A percentile compares a stretch with the other conserved stretches of the same genome.
These are phyloP conservation scores for Caenorhabditis becei DNA, from an alignment of 2,888 invertebrate genomes.

Conservation along the genomic window DNA sequence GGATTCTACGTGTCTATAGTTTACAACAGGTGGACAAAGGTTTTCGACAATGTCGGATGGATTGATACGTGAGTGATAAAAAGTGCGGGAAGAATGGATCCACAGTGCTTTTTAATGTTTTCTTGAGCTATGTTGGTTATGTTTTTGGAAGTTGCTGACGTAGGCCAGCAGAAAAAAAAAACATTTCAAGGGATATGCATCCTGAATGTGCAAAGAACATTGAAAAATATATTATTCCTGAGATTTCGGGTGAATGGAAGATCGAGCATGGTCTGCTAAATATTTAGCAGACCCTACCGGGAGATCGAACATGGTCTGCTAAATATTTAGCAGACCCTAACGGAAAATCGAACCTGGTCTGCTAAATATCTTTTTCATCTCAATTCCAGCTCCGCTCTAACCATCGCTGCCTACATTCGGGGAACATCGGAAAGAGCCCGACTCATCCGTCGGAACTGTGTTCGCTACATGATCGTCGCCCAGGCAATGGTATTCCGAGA, in stretches of 20 bases:
- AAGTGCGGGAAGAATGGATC: not conserved
- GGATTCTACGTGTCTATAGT: slow-evolving; percentile 79
- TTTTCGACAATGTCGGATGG: slow-evolving; percentile 78
- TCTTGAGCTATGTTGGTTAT: too few species aligned
- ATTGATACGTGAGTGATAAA: slow-evolving; percentile 73
- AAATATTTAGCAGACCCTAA: not conserved
- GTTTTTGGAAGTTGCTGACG: not conserved
- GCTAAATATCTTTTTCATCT: not conserved
- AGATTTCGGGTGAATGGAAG: too few species aligned
- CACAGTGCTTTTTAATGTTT: too few species aligned
- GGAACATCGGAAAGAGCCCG: slow-evolving; percentile 72
- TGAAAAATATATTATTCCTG: too few species aligned
- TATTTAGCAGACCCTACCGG: not conserved
- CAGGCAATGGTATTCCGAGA: slow-evolving; percentile 74
- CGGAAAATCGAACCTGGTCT: not conserved
- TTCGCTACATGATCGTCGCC: slow-evolving; percentile 75
- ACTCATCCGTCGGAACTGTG: slow-evolving; percentile 72
- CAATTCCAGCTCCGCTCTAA: slow-evolving; percentile 67
- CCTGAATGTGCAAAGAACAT: too few species aligned
- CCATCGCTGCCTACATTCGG: slow-evolving; percentile 70
- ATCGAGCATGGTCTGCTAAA: not conserved
- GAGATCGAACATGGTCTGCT: not conserved
- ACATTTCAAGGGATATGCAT: not conserved
- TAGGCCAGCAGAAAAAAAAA: not conserved
- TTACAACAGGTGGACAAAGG: slow-evolving; percentile 69